phyloP scores from a whole-genome alignment of 2,888 invertebrate genomes.

The Brachyptera putata region DNA sequence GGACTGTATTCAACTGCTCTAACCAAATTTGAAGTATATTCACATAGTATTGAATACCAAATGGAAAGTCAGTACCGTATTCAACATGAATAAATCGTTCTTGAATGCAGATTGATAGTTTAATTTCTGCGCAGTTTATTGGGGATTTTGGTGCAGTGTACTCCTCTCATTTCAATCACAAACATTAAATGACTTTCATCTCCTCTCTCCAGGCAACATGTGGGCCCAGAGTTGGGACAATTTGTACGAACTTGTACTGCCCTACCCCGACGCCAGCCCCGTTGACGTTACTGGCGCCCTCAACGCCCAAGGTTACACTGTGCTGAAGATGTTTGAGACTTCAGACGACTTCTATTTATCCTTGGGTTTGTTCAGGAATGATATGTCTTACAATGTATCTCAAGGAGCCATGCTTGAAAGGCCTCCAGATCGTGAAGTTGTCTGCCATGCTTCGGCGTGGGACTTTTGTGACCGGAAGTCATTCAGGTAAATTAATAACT shows the following conservation, averaged over 20 bases:
- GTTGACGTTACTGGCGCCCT: constrained; percentile 53
- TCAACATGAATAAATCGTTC: too few species aligned
- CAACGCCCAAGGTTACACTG: constrained; percentile 42
- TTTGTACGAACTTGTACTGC: constrained; percentile 49
- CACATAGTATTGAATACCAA: too few species aligned
- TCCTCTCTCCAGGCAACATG: constrained; percentile 55
- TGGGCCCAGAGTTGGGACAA: constrained; percentile 63
- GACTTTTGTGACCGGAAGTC: constrained; percentile 63
- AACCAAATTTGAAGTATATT: too few species aligned
- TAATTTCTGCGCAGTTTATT: too few species aligned
- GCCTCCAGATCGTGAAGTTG: constrained; percentile 53
- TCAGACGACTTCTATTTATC: constrained; percentile 60
- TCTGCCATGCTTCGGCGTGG: constrained; percentile 66
- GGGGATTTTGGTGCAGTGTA: too few species aligned
- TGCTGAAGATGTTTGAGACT: constrained; percentile 51
- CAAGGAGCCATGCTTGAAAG: constrained; percentile 51
- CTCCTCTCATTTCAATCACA: too few species aligned
- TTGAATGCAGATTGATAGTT: too few species aligned
- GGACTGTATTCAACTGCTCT: too few species aligned
- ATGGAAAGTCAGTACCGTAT: too few species aligned
- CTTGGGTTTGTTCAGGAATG: constrained; percentile 57
- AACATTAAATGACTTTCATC: too few species aligned
- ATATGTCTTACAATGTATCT: constrained; percentile 54
- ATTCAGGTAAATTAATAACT: too few species aligned
- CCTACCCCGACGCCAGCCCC: constrained; percentile 45